Conservation (phyloP, 2,888 invertebrate genomes). For the Spilarctia lutea region DNA sequence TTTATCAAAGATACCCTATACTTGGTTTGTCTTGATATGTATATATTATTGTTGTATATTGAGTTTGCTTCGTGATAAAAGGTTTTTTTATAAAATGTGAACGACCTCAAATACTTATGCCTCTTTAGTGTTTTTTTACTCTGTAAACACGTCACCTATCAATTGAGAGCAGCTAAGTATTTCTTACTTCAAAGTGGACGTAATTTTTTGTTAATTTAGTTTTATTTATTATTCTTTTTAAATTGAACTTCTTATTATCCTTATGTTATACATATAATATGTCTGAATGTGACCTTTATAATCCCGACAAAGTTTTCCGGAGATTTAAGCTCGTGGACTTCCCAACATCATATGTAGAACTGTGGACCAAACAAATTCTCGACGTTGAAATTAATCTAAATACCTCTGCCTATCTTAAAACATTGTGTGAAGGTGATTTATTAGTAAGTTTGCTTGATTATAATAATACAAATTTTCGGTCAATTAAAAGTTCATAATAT, state of each 20-base stretch:
- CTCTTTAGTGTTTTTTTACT: neutral
- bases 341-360: conserved; percentile 73
- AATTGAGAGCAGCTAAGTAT: neutral
- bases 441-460: conserved; percentile 58
- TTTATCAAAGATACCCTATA: too few relatives aligned
- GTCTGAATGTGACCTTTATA: conserved; percentile 58
- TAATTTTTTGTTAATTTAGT: conserved; percentile 6
- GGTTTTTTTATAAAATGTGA: neutral
- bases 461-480: neutral
- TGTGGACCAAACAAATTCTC: conserved; percentile 65
- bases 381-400: conserved; percentile 70
- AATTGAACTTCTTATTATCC: conserved; percentile 2
- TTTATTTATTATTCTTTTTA: conserved; percentile 9
- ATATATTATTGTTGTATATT: too few relatives aligned
- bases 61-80: neutral
- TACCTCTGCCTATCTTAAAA: conserved; percentile 74
- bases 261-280: conserved; percentile 9
- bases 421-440: conserved; percentile 67
- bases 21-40: too few relatives aligned
- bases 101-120: neutral
- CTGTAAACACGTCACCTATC: neutral
- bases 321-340: conserved; percentile 77
- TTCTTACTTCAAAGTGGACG: neutral
- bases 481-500: neutral
- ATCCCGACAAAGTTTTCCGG: conserved; percentile 73